Evolutionary conservation across 2,797 vertebrate species (phyloP), one percentile per base, ranked within the genome.

Genomic region (Leptodactylus fallax): DNA sequence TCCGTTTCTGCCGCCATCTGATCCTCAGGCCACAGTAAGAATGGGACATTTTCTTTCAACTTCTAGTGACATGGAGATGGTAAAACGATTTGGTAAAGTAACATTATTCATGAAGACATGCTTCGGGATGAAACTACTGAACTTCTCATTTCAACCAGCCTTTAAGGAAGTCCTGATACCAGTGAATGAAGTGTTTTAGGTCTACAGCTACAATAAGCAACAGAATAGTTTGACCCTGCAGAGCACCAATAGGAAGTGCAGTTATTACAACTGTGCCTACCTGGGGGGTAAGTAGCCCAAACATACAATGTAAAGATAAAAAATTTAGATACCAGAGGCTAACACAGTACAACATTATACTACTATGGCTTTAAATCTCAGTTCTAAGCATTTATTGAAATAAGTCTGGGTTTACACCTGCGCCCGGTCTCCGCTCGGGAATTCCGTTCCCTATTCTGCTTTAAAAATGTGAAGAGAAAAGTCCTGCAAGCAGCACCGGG

Each of bases 181-280:
- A 14, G 78, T 90, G 71, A 92, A 65, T 89, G 93, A 93, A 81
- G 27, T 93, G 65, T 93, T 93, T 79, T 81, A 90, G 12, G 90
- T 93, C 58, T 89, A 87, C 6, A 86, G 19, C 27, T 67, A 77
- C 58, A 27, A 25, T 13, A 16, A 65, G 47, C 85, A 88, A 77
- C 90, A 56, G 25, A 0, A 60, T 49, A 12, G 49, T 9, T 74
- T 76, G 25, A 45, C 53, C 36, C n/a, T 87, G 63, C 56, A 81
- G 23, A 74, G 53, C 56, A 58, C 16, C 16, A 4, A 58, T 19
- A 58, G 16, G 12, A 58, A 16, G 56, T 19, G 56, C 6, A 36
- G 72, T 16, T 58, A 58, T 58, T 58, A 58, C 56, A 87, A 87
- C 55, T 87, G 85, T 65, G 85, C 36, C 53, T 81, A 71, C 67